Evolutionary conservation across 64 coral and sea anemone genomes (phyloP).

Genomic region (Anthopleura sola): DNA sequence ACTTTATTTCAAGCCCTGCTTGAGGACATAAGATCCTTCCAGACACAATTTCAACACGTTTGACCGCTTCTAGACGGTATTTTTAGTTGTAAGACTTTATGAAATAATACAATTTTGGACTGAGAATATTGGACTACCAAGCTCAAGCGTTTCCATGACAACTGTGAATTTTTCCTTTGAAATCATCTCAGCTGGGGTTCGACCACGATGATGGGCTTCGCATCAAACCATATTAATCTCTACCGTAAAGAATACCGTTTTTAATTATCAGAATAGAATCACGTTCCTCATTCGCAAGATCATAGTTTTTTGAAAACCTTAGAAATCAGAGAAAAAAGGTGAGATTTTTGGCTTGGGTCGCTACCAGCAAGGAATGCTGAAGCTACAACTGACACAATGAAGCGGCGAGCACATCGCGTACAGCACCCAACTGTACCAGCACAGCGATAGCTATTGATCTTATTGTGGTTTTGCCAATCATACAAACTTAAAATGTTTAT

Average conservation of each 20-base stretch:
- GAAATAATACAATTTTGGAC: not conserved
- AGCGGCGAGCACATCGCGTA: no score
- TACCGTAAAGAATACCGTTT: not conserved
- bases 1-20: not conserved
- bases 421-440: no score
- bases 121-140: not conserved
- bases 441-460: not conserved
- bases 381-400: no score
- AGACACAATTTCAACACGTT: not conserved
- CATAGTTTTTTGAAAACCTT: no score
- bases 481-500: not conserved
- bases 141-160: not conserved
- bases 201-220: not conserved
- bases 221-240: not conserved
- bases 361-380: no score
- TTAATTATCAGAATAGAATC: no score
- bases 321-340: no score
- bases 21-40: not conserved
- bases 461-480: not conserved
- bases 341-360: no score
- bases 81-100: not conserved
- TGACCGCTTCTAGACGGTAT: not conserved
- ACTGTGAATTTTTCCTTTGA: not conserved
- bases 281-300: no score
- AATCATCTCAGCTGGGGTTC: not conserved